Base-by-base conservation (phyloP, 2,113 vertebrate species). In the Vidua chalybeata region DNA sequence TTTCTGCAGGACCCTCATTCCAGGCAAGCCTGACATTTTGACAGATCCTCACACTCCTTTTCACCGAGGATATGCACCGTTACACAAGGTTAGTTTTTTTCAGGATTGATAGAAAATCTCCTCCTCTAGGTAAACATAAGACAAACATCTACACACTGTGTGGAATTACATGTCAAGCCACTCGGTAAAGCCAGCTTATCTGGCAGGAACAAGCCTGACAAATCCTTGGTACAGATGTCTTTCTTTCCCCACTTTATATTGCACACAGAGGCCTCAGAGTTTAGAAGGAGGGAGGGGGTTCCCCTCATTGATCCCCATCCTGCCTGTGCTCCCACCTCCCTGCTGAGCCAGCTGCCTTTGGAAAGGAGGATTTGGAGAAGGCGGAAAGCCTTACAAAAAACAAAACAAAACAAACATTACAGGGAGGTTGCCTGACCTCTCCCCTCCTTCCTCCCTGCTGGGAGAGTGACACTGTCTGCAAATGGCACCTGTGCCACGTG, bases 171-270 rank as follows among this genome's bases (percentile, higher is more conserved):
- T 4, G 35, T 79, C 88, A 87, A 87, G 45, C 24, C 62, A 23
- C 71, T 78, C 11, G 0, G 41, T 67, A 85, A 72, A 89, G 69
- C 18, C 66, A 66, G n/a, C 76, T 66, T 51, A 33, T 61, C 90
- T 87, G 67, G 69, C 54, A 74, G 64, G 51, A 95, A 67, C 54
- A 56, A 87, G 67, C 33, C 64, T 82, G 87, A 79, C 62, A 88
- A 91, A 89, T 55, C 66, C 78, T 59, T 21, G 35, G 43, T 55
- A 22, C 31, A 72, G 80, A 28, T 9, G 45, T 23, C 58, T 79
- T 67, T 49, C 55, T 66, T 55, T 33, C 33, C 45, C 15, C 15
- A 13, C 33, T 64, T 81, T 16, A 45, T 84, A 51, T 23, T 35
- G 48, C 28, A 54, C 41, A 13, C 2, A 0, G 51, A 78, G 35